phyloP scores from a whole-genome alignment of 2,113 vertebrate genomes.

The Ageneiosus marmoratus region DNA sequence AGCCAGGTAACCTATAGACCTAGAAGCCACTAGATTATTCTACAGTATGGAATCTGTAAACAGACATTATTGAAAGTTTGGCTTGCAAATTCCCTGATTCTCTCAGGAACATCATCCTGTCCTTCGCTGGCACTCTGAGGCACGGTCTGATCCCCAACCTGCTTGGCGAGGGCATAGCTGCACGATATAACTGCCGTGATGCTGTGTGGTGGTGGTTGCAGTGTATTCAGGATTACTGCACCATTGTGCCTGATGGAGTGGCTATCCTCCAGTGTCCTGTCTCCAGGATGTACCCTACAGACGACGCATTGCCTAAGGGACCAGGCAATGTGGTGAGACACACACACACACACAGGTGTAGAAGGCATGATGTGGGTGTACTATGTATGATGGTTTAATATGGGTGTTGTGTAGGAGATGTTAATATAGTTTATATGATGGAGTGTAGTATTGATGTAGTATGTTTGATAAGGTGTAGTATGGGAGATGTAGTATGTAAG shows the following conservation, averaged over 20 bases:
- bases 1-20: conserved; percentile 77
- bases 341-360: background rate
- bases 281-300: conserved; percentile 88
- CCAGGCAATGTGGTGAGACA: conserved; percentile 74
- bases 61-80: background rate
- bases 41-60: background rate
- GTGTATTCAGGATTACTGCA: conserved; percentile 92
- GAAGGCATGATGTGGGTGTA: background rate
- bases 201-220: conserved; percentile 99
- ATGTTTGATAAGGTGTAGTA: background rate
- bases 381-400: background rate
- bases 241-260: conserved; percentile 78
- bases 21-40: background rate
- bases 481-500: background rate
- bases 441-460: too few relatives aligned
- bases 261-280: conserved; percentile 86
- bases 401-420: too few relatives aligned
- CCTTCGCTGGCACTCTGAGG: conserved; percentile 86
- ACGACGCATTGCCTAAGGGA: conserved; percentile 79
- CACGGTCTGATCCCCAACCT: conserved; percentile 97
- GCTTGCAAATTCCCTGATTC: background rate
- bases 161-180: conserved; percentile 85
- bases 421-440: background rate
- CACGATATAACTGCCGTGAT: conserved; percentile 93
- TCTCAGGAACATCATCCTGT: conserved; percentile 91